These are phyloP conservation scores for Parus major DNA, from an alignment of 2,113 vertebrate genomes.

Conservation along the genomic window DNA sequence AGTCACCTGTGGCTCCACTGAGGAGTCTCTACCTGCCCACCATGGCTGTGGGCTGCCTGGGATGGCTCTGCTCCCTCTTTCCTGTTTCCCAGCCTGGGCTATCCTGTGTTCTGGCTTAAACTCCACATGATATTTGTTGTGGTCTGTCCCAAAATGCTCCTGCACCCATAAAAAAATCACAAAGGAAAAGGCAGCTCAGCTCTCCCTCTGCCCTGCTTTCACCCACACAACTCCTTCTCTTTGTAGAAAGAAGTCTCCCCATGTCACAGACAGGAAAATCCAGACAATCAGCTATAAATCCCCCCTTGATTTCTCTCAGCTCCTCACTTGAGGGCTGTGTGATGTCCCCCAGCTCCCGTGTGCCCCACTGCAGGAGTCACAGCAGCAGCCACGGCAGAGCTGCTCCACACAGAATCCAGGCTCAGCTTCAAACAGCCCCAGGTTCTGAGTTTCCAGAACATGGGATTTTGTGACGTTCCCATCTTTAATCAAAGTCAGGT, in stretches of 20 bases:
- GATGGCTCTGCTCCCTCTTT: no score
- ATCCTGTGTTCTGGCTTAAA: background rate
- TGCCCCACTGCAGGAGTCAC: background rate
- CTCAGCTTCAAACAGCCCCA: background rate
- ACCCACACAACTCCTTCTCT: background rate
- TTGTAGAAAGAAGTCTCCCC: accelerated
- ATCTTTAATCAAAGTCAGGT: conserved; percentile 21
- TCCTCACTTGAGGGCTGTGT: accelerated
- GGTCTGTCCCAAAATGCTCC: background rate
- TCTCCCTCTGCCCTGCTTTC: background rate
- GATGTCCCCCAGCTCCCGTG: accelerated
- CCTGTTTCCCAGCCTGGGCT: no score
- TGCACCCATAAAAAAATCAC: background rate
- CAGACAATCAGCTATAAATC: accelerated
- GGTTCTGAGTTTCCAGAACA: background rate
- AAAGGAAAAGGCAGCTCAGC: background rate
- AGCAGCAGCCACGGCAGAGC: background rate
- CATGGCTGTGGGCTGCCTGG: no score
- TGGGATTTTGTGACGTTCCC: background rate
- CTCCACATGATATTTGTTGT: accelerated
- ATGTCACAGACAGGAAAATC: background rate
- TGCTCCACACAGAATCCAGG: background rate
- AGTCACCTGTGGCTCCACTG: no score
- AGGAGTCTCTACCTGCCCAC: no score
- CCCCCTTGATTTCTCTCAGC: background rate